Evolutionary conservation across 2,888 invertebrate genomes (phyloP), one percentile per base, ranked within the genome.

Genomic region (Hydrotaea cyrtoneurina): DNA sequence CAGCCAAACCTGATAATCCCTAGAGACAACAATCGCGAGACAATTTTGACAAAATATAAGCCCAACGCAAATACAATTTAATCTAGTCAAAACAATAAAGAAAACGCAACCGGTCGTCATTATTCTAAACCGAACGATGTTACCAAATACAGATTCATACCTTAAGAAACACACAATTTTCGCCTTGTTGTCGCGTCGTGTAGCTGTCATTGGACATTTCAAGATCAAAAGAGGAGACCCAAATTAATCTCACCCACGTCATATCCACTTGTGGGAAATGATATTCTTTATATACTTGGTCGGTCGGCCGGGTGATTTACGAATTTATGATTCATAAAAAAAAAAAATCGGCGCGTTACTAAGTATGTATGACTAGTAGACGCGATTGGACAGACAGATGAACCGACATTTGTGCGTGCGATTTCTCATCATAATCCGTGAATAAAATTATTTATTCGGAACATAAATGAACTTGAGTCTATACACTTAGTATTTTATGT

Each of bases 161-260:
- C 39, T 10, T 39, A 39, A 39, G 8, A 39, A 39, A 10, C 8
- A 39, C 39, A 39, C 3, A 13, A 10, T 13, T 39, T 4, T 39
- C 7, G 1, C 39, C 11, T 39, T 39, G 7, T 11, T 13, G 39
- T 39, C 39, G 39, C 39, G 11, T 2, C 39, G 13, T 39, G 39
- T 39, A 13, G 39, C 39, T 39, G 39, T 39, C 39, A 39, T 11
- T 39, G 5, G 15, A 62, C 26, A 62, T 66, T 31, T 66, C 66
- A 66, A 66, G 66, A 66, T 66, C 66, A 66, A 43, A 66, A 39
- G 66, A 21, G 11, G 15, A 43, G 31, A 66, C 17, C 39, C n/a
- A 62, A 62, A 62, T 31, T 43, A 66, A 66, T 43, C 39, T 39
- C 66, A 43, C 66, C 66, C 66, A 66, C 66, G 39, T 66, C 17